Percentiles rank a stretch among this genome's conserved stretches.
These are phyloP conservation scores for Melangyna quadrimaculata DNA, from an alignment of 2,888 invertebrate species.

Conservation along the genomic window DNA sequence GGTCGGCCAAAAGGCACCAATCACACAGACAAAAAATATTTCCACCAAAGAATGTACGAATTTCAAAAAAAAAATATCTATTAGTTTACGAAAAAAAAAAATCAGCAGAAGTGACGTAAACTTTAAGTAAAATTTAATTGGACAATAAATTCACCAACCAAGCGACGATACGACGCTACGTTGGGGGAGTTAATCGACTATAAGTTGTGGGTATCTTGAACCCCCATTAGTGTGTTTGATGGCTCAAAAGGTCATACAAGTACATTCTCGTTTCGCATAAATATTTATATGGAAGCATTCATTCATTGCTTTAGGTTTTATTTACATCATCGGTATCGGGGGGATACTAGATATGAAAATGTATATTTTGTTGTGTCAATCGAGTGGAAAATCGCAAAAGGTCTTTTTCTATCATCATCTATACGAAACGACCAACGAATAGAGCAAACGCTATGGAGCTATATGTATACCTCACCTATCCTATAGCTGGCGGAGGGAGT, in stretches of 20 bases:
- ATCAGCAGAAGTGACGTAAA: conserved; percentile 38
- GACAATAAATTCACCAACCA: conserved; percentile 48
- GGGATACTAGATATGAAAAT: conserved; percentile 24
- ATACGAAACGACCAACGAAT: not conserved
- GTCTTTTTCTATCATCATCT: conserved; percentile 17
- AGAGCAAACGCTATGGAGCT: not conserved
- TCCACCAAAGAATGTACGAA: not conserved
- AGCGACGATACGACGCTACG: not conserved
- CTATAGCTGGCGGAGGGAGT: not conserved
- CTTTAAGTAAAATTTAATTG: conserved; percentile 40
- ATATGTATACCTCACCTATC: not conserved
- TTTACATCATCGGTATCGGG: no score
- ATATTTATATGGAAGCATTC: conserved; percentile 43
- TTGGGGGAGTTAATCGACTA: not conserved
- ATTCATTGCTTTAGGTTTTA: not conserved
- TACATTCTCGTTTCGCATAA: conserved; percentile 31
- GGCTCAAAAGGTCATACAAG: conserved; percentile 40
- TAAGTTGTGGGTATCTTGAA: not conserved
- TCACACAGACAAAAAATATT: conserved; percentile 1
- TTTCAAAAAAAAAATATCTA: conserved; percentile 11
- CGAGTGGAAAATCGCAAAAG: conserved; percentile 70
- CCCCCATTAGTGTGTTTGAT: conserved; percentile 3
- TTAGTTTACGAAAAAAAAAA: not conserved
- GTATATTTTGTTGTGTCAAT: conserved; percentile 61
- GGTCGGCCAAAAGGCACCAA: conserved; percentile 11